A percentile compares a stretch with the other conserved stretches of the same genome.
phyloP scores from a whole-genome alignment of 1,140 invertebrate species.

The Hypsibius dujardini region DNA sequence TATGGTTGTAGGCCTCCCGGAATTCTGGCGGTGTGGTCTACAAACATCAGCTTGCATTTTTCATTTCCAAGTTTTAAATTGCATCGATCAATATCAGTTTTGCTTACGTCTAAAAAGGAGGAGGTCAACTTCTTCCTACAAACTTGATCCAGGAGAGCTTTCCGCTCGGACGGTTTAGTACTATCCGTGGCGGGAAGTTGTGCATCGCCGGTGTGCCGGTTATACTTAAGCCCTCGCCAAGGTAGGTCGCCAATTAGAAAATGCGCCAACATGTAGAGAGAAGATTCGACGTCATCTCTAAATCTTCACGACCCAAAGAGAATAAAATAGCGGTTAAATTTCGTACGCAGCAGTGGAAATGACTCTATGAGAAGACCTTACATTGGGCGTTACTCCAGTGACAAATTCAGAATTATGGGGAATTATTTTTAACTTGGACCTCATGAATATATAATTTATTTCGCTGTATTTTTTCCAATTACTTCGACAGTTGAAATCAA shows the following conservation, averaged over 20 bases:
- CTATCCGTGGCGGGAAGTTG: too few species aligned
- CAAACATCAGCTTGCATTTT: background rate
- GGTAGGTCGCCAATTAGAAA: conserved; percentile 12
- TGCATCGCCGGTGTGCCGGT: background rate
- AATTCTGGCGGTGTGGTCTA: background rate
- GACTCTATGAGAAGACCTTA: too few species aligned
- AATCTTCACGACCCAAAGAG: background rate
- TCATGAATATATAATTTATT: too few species aligned
- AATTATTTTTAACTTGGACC: too few species aligned
- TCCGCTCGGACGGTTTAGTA: background rate
- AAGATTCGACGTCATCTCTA: conserved; percentile 1
- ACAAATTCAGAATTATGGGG: too few species aligned
- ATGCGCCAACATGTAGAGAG: background rate
- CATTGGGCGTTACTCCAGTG: too few species aligned
- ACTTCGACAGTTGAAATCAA: too few species aligned
- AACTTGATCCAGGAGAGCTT: background rate
- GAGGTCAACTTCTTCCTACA: background rate
- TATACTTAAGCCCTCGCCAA: conserved; percentile 1
- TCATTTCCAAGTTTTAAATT: background rate
- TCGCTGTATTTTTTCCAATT: too few species aligned
- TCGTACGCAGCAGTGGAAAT: too few species aligned
- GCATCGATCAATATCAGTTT: background rate
- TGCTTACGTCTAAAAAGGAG: conserved; percentile 4
- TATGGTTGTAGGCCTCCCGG: background rate
- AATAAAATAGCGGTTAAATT: too few species aligned